Conservation (phyloP, 1,140 invertebrate genomes). For the Papilio helenus region DNA sequence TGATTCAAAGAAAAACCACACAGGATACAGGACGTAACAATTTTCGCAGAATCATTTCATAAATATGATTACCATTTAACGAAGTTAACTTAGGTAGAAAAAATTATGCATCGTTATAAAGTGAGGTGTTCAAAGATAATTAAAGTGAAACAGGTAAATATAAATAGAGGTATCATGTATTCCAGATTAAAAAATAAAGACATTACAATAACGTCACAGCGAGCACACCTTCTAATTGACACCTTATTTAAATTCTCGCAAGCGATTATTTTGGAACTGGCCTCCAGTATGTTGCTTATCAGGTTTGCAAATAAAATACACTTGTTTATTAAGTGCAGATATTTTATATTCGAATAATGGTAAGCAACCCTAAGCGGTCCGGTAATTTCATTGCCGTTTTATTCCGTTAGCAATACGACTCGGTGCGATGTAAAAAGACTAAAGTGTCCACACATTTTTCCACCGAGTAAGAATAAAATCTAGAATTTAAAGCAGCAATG, state of each 20-base stretch:
- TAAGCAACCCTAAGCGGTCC: conserved; percentile 64
- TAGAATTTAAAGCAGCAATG: conserved; percentile 36
- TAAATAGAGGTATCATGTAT: conserved; percentile 62
- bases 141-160: conserved; percentile 43
- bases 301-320: conserved; percentile 65
- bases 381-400: conserved; percentile 67
- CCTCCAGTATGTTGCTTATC: conserved; percentile 58
- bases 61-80: neutral
- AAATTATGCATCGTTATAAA: conserved; percentile 14
- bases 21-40: neutral
- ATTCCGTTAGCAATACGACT: conserved; percentile 64
- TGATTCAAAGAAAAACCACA: neutral
- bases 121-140: conserved; percentile 18
- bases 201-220: conserved; percentile 55
- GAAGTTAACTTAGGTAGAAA: neutral
- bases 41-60: conserved; percentile 7
- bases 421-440: conserved; percentile 43
- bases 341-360: conserved; percentile 67
- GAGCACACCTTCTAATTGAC: conserved; percentile 69
- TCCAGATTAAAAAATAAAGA: conserved; percentile 63
- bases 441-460: conserved; percentile 36
- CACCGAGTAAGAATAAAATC: conserved; percentile 29
- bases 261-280: conserved; percentile 66
- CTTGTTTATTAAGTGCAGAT: conserved; percentile 72
- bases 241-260: conserved; percentile 73